Base-by-base conservation (phyloP, 2,113 vertebrate species). In the Eublepharis macularius region DNA sequence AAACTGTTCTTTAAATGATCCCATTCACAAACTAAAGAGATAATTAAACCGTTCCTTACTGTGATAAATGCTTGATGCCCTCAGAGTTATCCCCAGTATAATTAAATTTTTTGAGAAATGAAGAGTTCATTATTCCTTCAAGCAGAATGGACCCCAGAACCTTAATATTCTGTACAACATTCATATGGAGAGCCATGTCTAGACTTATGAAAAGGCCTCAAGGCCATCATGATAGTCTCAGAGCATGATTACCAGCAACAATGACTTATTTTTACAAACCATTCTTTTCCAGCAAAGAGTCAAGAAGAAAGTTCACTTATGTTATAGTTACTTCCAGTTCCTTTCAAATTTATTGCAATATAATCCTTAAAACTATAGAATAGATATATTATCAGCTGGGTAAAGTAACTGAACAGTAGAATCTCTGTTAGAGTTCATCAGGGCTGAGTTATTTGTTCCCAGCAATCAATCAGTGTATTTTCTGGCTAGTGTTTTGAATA, bases 51-150 rank as follows among this genome's bases (percentile, higher is more conserved):
- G 93, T 91, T 94, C 90, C 81, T 92, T 83, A 83, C 85, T 86
- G 79, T 86, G 87, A 88, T 83, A 85, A 76, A 87, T 91, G 91
- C 87, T 86, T 90, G 47, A 93, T 92, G 79, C 76, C 86, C 82
- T 92, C 79, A 74, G 81, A 84, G 87, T 86, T 91, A 93, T 90
- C 87, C 91, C 26, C 89, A 84, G 77, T 91, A 93, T 88, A 85
- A 3, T 80, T 83, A 85, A 88, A 92, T 84, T 85, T 76, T 92
- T 85, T 90, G 90, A 89, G 84, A 74, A 93, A 57, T 93, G 92
- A 93, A 95, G 90, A 91, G 91, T 86, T 91, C 86, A 90, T 94
- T 93, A 93, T 92, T 93, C 77, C 88, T 89, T 84, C 7, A 68
- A 89, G 79, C 82, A 88, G 91, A 89, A 92, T 92, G 76, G 80